These are phyloP conservation scores for Pseudocheirus occidentalis DNA, from an alignment of 2,797 vertebrate species.

Conservation along the genomic window DNA sequence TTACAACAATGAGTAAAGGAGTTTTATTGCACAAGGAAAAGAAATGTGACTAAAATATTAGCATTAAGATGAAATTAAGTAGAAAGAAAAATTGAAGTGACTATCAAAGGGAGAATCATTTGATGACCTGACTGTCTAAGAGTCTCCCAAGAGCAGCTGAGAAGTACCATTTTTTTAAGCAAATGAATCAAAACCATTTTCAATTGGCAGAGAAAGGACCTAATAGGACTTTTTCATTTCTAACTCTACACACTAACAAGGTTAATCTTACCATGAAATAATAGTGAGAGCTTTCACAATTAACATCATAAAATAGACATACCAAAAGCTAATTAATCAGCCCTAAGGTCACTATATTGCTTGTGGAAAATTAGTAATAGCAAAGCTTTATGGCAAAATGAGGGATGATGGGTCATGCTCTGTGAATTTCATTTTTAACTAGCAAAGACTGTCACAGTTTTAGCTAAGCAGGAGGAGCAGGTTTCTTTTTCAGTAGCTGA, in stretches of 20 bases:
- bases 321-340: constrained; percentile 72
- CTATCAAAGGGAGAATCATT: background rate
- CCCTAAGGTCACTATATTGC: constrained; percentile 41
- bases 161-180: background rate
- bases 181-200: constrained; percentile 63
- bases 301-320: constrained; percentile 68
- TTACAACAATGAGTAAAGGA: background rate
- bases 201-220: constrained; percentile 47
- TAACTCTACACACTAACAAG: constrained; percentile 68
- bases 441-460: constrained; percentile 68
- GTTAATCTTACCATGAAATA: constrained; percentile 56
- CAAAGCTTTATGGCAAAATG: constrained; percentile 57
- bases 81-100: background rate
- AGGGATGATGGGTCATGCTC: constrained; percentile 52
- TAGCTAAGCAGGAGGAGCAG: constrained; percentile 45
- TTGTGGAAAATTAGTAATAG: constrained; percentile 67
- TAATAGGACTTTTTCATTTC: constrained; percentile 54
- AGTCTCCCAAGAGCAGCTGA: constrained; percentile 31
- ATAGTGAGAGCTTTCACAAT: constrained; percentile 66
- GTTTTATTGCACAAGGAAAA: background rate
- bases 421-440: constrained; percentile 72
- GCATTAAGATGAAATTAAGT: background rate
- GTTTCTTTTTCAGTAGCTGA: constrained; percentile 41
- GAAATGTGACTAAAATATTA: background rate
- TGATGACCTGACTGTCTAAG: background rate